These are phyloP conservation scores for Toxonevra muliebris DNA, from an alignment of 2,888 invertebrate species.

Conservation along the genomic window DNA sequence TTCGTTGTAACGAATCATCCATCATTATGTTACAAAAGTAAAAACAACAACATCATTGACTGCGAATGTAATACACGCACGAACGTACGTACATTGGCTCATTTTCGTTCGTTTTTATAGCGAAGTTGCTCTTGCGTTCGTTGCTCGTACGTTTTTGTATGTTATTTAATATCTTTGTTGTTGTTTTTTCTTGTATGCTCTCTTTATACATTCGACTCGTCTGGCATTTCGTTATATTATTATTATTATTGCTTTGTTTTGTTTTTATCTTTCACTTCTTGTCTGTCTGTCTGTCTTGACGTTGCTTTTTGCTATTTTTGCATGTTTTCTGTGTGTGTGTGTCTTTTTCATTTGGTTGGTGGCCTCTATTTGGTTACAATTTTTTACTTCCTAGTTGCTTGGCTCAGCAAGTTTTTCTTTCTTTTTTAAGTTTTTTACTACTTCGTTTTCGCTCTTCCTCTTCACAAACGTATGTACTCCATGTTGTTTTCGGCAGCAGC, in stretches of 20 bases:
- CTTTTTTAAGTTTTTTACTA: neutral
- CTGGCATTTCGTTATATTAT: too few species aligned
- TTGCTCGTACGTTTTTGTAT: too few species aligned
- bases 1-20: too few species aligned
- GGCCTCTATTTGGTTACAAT: constrained; percentile 19
- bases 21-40: too few species aligned
- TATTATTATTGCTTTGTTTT: neutral
- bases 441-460: constrained; percentile 3
- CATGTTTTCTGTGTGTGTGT: constrained; percentile 22
- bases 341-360: constrained; percentile 21
- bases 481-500: constrained; percentile 22
- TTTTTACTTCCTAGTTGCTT: constrained; percentile 30
- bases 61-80: too few species aligned
- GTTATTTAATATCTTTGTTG: constrained; percentile 6
- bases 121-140: too few species aligned
- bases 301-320: neutral
- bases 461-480: constrained; percentile 14
- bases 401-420: constrained; percentile 24
- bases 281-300: constrained; percentile 8
- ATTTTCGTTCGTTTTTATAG: too few species aligned
- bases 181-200: neutral
- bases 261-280: constrained; percentile 16
- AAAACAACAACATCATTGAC: too few species aligned
- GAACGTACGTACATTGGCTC: too few species aligned
- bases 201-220: too few species aligned